A percentile compares a stretch with the other conserved stretches of the same genome.
Evolutionary conservation across 2,797 vertebrate genomes (phyloP).

Genomic region (Smutsia temminckii): DNA sequence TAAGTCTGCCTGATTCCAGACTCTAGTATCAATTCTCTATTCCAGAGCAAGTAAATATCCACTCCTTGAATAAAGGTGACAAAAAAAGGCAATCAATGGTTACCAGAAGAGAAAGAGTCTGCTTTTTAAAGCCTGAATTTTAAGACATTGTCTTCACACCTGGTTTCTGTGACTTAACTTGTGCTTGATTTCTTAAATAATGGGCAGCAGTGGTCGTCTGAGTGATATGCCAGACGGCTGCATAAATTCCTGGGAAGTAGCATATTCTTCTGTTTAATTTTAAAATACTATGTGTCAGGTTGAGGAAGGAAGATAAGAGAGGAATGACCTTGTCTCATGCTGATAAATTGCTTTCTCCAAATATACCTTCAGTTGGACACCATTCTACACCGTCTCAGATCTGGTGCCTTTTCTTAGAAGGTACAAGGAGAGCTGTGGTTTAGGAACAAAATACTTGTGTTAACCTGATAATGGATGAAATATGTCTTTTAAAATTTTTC

Average conservation of each 20-base stretch:
- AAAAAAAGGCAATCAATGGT: neutral
- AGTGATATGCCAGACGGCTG: neutral
- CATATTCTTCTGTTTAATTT: slow-evolving; percentile 53
- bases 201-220: neutral
- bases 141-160: neutral
- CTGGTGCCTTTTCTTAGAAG: neutral
- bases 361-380: slow-evolving; percentile 15
- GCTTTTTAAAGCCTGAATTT: slow-evolving; percentile 30
- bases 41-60: neutral
- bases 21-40: neutral
- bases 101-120: neutral
- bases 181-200: slow-evolving; percentile 42
- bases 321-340: slow-evolving; percentile 46
- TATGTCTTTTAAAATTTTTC: neutral
- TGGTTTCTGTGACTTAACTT: slow-evolving; percentile 29
- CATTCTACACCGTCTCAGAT: neutral
- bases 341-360: slow-evolving; percentile 39
- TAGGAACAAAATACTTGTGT: neutral
- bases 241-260: neutral
- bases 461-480: neutral
- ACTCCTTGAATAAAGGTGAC: neutral
- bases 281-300: slow-evolving; percentile 36
- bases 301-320: slow-evolving; percentile 43
- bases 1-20: neutral
- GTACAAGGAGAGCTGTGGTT: neutral